A percentile compares a stretch with the other conserved stretches of the same genome.
These are phyloP conservation scores for Alces alces DNA, from an alignment of 2,113 vertebrate genomes.

Conservation along the genomic window DNA sequence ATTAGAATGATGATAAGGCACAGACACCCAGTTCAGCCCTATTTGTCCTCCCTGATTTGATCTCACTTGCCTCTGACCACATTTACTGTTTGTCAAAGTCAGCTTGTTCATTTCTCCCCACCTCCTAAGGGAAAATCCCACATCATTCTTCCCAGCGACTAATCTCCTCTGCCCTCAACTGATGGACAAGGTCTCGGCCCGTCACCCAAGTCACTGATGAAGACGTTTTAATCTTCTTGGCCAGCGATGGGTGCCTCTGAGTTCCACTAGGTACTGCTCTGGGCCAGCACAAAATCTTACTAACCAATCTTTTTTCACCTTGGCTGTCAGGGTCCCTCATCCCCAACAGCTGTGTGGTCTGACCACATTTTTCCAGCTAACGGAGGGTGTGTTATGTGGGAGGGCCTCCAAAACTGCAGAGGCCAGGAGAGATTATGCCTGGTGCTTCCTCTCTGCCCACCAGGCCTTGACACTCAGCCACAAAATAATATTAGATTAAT, in stretches of 20 bases:
- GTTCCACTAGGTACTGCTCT: background rate
- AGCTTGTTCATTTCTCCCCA: background rate
- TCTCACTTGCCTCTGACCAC: background rate
- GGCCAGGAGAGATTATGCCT: background rate
- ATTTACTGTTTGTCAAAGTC: background rate
- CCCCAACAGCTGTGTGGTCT: background rate
- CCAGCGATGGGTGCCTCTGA: accelerated
- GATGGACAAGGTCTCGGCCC: background rate
- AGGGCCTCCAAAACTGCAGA: background rate
- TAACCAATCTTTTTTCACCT: background rate
- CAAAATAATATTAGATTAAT: background rate
- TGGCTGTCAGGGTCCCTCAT: background rate
- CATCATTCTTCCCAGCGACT: background rate
- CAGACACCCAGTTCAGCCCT: background rate
- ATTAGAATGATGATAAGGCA: background rate
- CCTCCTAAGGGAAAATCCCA: background rate
- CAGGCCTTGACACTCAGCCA: background rate
- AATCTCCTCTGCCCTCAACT: background rate
- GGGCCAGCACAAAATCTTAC: background rate
- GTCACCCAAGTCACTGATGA: background rate
- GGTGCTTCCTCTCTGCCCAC: background rate
- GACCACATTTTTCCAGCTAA: background rate
- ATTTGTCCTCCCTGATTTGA: background rate
- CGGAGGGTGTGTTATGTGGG: background rate
- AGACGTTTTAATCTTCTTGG: background rate